phyloP scores from a whole-genome alignment of 1,140 invertebrate genomes.

The Ceratosolen fusciceps region DNA sequence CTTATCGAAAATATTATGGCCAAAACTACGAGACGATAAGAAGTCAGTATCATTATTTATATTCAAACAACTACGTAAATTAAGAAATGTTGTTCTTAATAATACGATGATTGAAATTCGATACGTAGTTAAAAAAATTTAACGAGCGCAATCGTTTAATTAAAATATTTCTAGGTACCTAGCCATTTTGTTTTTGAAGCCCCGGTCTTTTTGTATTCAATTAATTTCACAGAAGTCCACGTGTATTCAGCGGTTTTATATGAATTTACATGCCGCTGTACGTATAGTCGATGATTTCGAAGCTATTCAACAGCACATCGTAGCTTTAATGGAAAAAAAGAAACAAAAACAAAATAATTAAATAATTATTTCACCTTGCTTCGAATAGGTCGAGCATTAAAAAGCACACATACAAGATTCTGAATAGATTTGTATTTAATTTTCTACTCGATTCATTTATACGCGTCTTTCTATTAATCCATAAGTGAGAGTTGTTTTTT shows the following conservation, averaged over 20 bases:
- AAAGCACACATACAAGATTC: neutral
- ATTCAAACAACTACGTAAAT: too few species aligned
- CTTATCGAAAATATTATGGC: too few species aligned
- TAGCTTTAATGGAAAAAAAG: slow-evolving; percentile 11
- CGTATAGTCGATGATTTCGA: neutral
- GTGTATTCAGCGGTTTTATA: neutral
- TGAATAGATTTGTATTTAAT: slow-evolving; percentile 54
- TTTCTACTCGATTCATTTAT: slow-evolving; percentile 51
- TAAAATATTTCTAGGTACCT: too few species aligned
- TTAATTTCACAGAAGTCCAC: neutral
- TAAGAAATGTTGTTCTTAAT: too few species aligned
- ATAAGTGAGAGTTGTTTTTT: slow-evolving; percentile 19
- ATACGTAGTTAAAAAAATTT: too few species aligned
- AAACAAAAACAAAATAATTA: slow-evolving; percentile 40
- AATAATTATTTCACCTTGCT: slow-evolving; percentile 38
- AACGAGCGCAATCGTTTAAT: too few species aligned
- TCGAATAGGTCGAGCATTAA: neutral
- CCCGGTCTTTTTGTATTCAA: neutral
- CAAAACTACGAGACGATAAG: too few species aligned
- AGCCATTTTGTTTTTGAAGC: too few species aligned
- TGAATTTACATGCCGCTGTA: neutral
- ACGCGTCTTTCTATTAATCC: slow-evolving; percentile 38
- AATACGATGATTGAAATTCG: too few species aligned
- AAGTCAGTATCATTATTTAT: too few species aligned
- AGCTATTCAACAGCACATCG: slow-evolving; percentile 3